phyloP scores from a whole-genome alignment of 1,140 invertebrate genomes.

The Phthorimaea operculella region DNA sequence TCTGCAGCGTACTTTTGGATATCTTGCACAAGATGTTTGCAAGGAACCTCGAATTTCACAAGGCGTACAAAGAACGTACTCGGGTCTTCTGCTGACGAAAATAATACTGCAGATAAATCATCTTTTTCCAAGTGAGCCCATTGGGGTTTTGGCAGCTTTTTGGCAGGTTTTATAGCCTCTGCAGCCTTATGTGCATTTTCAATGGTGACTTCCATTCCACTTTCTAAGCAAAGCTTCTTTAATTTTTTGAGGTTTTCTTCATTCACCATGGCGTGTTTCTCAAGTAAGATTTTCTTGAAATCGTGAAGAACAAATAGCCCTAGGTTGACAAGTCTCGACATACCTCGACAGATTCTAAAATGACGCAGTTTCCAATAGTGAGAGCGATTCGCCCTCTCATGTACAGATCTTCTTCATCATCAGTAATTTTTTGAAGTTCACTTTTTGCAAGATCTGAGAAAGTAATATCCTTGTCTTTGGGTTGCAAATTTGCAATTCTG shows the following conservation, averaged over 20 bases:
- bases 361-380: conserved; percentile 46
- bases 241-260: conserved; percentile 39
- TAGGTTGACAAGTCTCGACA: conserved; percentile 45
- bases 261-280: conserved; percentile 35
- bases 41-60: conserved; percentile 40
- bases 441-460: conserved; percentile 42
- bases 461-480: conserved; percentile 48
- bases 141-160: conserved; percentile 22
- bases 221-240: conserved; percentile 24
- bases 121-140: conserved; percentile 57
- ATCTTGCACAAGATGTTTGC: conserved; percentile 38
- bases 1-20: conserved; percentile 41
- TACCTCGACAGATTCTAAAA: conserved; percentile 48
- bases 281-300: conserved; percentile 39
- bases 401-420: conserved; percentile 36
- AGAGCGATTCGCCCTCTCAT: conserved; percentile 41
- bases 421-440: conserved; percentile 33
- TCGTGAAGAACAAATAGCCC: conserved; percentile 42
- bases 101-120: conserved; percentile 35
- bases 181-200: conserved; percentile 6
- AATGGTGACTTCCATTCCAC: conserved; percentile 11
- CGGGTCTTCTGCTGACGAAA: conserved; percentile 36
- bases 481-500: conserved; percentile 46
- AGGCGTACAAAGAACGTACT: conserved; percentile 44
- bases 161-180: conserved; percentile 11